Evolutionary conservation across 2,888 invertebrate species (phyloP), one percentile per base, ranked within the genome.

Genomic region (Meteorus colon): DNA sequence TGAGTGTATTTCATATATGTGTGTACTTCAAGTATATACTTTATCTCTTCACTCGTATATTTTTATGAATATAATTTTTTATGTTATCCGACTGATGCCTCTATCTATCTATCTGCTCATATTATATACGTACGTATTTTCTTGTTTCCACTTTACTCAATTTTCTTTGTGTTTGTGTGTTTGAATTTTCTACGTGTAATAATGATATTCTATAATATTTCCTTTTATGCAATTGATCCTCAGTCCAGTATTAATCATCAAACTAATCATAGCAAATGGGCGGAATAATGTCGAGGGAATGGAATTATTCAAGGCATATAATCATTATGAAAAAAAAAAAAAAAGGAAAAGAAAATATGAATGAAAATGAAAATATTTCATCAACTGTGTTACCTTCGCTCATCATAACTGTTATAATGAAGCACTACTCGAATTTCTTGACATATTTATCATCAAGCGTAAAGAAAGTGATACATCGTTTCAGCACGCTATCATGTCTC

Each of bases 121-220:
- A 77, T 81, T 78, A 55, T 81, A 81, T 86, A 89, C 88, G 89
- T 89, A 89, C 87, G 86, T 89, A 88, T 85, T 85, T 82, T 85
- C 81, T 85, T 65, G 24, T 45, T 83, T 81, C 80, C 82, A 79
- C 83, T 85, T 81, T 85, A 82, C 76, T 65, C 77, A 79, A 19
- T 19, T 55, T 80, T 79, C 74, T 82, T 78, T 83, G 67, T 74
- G 14, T 62, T 12, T 60, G 12, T 70, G 16, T 74, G 19, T 67
- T 48, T 16, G 62, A 72, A 68, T 66, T 62, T n/a, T 69, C 37
- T 37, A 51, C 29, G 31, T 55, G 8, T 51, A 67, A 62, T 41
- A 45, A 60, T 66, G 75, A 75, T 55, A 65, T 31, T 77, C 77
- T 76, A 77, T 77, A 75, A 78, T 75, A 48, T 65, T 72, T 45